Percentiles rank a stretch among this genome's conserved stretches.
Evolutionary conservation across 2,113 vertebrate genomes (phyloP).

Genomic region (Spermophilus dauricus): DNA sequence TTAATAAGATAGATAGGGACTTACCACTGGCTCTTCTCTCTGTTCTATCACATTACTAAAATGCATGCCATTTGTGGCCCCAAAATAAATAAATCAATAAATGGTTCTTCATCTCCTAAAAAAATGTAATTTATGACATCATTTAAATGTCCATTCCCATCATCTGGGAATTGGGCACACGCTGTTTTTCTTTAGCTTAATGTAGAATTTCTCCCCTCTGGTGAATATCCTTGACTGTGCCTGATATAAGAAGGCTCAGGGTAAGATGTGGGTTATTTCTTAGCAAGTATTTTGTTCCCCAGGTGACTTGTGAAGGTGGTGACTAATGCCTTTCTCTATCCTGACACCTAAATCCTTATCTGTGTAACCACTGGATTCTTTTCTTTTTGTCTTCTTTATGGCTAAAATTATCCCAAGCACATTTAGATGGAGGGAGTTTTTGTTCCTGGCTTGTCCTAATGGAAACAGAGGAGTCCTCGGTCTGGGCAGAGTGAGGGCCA

Average conservation of each 20-base stretch:
- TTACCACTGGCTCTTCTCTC: background rate
- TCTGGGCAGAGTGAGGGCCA: slow-evolving; percentile 64
- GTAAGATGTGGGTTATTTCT: background rate
- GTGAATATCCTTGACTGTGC: background rate
- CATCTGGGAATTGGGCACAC: background rate
- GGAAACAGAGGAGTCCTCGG: slow-evolving; percentile 72
- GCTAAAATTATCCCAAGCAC: slow-evolving; percentile 48
- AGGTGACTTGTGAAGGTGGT: background rate
- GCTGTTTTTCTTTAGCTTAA: background rate
- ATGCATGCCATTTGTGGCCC: background rate
- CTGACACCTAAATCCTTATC: background rate
- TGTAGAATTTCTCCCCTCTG: background rate
- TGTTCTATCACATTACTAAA: background rate
- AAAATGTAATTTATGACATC: background rate
- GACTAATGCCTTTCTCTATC: background rate
- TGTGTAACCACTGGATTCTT: background rate
- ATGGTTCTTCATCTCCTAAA: background rate
- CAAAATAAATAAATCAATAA: background rate
- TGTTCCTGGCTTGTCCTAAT: slow-evolving; percentile 69
- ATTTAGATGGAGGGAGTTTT: slow-evolving; percentile 65
- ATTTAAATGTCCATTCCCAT: background rate
- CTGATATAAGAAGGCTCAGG: background rate
- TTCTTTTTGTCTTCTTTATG: slow-evolving; percentile 41
- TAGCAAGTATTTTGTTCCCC: background rate
- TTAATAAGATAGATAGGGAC: slow-evolving; percentile 21